Percentiles rank a stretch among this genome's conserved stretches.
Evolutionary conservation across 2,888 invertebrate genomes (phyloP).

Genomic region (Lasiommata megera): DNA sequence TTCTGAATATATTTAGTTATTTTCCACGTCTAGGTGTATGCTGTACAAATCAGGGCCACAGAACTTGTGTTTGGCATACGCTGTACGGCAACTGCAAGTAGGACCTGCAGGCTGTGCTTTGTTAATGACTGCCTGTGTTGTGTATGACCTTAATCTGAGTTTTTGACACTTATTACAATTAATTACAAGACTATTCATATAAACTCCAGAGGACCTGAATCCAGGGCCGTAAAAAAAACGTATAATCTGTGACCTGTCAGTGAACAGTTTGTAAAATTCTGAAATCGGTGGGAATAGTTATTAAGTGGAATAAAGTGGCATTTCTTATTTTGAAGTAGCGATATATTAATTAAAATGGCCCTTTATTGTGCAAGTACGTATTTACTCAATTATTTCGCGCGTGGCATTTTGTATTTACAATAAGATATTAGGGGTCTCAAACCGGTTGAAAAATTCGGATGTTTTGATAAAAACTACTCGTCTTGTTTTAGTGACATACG

Average conservation of each 20-base stretch:
- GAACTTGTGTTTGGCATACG: no score
- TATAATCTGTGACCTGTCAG: neutral
- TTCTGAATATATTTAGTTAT: no score
- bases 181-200: no score
- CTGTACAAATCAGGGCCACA: no score
- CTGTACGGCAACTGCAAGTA: no score
- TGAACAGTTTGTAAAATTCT: neutral
- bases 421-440: conserved; percentile 3
- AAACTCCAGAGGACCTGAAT: neutral
- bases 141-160: no score
- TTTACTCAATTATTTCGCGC: neutral
- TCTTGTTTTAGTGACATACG: neutral
- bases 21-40: no score
- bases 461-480: neutral
- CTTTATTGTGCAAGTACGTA: conserved; percentile 76
- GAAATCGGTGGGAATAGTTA: conserved; percentile 25
- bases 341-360: conserved; percentile 51
- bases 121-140: no score
- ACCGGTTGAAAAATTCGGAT: conserved; percentile 19
- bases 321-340: conserved; percentile 8
- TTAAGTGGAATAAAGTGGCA: conserved; percentile 3
- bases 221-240: neutral
- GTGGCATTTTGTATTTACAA: conserved; percentile 1
- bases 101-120: no score
- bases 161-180: no score